Evolutionary conservation across 2,113 vertebrate genomes (phyloP).

Genomic region (Catharus fuscescens): DNA sequence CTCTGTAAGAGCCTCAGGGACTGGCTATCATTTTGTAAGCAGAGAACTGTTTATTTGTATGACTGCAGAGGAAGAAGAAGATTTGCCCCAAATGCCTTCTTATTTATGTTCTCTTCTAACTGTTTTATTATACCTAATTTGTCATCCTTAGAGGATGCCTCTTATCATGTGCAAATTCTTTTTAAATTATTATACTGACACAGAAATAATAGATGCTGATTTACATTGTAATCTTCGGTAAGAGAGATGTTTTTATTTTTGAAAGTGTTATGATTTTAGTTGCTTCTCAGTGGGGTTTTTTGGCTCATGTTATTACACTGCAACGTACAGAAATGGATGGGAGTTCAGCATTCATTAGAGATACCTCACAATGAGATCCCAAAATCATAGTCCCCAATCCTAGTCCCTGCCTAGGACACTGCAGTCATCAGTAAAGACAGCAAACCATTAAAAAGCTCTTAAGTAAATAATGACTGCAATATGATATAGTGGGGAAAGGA

Average conservation of each 20-base stretch:
- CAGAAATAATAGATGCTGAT: conserved; percentile 61
- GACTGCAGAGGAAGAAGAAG: conserved; percentile 15
- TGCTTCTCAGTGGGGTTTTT: conserved; percentile 33
- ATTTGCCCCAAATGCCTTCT: conserved; percentile 45
- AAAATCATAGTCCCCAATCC: conserved; percentile 23
- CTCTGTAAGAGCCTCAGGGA: background rate
- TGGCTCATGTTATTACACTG: background rate
- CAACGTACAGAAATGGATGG: background rate
- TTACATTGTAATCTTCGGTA: conserved; percentile 46
- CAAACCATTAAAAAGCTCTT: conserved; percentile 48
- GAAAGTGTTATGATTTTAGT: conserved; percentile 51
- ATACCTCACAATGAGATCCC: background rate
- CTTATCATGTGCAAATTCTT: conserved; percentile 51
- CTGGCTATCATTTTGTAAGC: background rate
- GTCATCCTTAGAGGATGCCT: conserved; percentile 50
- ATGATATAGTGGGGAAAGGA: conserved; percentile 25
- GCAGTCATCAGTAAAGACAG: background rate
- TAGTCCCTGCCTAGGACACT: background rate
- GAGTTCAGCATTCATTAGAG: conserved; percentile 6
- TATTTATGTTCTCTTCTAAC: conserved; percentile 52
- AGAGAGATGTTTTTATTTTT: conserved; percentile 53
- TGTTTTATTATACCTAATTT: conserved; percentile 56
- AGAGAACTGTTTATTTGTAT: background rate
- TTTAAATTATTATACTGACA: conserved; percentile 62
- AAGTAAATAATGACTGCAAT: conserved; percentile 43